A percentile compares a stretch with the other conserved stretches of the same genome.
Evolutionary conservation across 2,888 invertebrate genomes (phyloP).

Genomic region (Calephelis perditalis): DNA sequence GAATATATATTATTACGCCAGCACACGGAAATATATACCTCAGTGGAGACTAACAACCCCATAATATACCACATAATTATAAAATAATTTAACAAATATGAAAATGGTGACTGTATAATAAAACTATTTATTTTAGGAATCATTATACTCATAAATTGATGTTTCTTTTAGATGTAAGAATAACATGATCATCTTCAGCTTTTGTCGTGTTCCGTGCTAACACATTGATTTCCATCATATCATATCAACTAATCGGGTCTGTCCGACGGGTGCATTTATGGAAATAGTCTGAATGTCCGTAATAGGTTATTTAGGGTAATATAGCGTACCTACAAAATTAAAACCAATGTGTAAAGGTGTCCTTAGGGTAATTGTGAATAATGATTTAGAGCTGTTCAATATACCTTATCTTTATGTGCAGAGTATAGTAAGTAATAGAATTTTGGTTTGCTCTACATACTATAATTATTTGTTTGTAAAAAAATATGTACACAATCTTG

Average conservation of each 20-base stretch:
- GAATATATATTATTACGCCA: too few species aligned
- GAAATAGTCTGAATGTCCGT: constrained; percentile 21
- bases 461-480: too few species aligned
- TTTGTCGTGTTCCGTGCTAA: constrained; percentile 59
- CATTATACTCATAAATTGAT: constrained; percentile 21
- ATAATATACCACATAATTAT: constrained; percentile 8
- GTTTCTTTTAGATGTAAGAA: constrained; percentile 28
- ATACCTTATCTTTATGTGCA: too few species aligned
- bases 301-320: background rate
- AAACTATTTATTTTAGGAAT: constrained; percentile 10
- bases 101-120: constrained; percentile 4
- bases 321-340: too few species aligned
- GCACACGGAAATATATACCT: too few species aligned
- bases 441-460: too few species aligned
- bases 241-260: constrained; percentile 38
- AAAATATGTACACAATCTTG: too few species aligned
- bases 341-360: too few species aligned
- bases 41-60: too few species aligned
- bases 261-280: constrained; percentile 28
- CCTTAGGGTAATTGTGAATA: too few species aligned
- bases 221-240: constrained; percentile 55
- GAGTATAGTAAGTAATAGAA: too few species aligned
- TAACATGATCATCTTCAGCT: constrained; percentile 40
- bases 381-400: too few species aligned
- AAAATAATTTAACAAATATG: background rate